Percentiles rank a stretch among this genome's conserved stretches.
Conservation (phyloP, 1,140 invertebrate genomes). For the Chionoecetes opilio region DNA sequence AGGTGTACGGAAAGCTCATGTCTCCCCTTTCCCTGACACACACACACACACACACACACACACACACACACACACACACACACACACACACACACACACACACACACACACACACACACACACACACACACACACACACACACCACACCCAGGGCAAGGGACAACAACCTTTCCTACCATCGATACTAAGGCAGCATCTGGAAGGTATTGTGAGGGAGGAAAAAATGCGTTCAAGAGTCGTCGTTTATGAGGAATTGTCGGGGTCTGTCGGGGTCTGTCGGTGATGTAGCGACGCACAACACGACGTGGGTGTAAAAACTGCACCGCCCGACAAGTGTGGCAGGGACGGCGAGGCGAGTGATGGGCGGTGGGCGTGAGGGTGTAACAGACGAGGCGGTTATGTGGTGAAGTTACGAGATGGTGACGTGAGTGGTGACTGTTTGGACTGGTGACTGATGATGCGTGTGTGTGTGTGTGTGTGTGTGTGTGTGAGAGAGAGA, state of each 20-base stretch:
- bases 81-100: background rate
- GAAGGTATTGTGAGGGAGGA: background rate
- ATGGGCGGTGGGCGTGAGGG: background rate
- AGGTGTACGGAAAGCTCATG: no score
- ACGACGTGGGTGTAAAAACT: background rate
- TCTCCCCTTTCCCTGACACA: no score
- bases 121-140: constrained; percentile 25
- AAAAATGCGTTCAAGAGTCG: constrained; percentile 6
- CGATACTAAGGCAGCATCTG: background rate
- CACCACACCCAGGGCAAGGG: background rate
- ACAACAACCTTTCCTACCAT: background rate
- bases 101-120: background rate
- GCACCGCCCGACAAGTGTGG: background rate
- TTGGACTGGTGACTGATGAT: background rate
- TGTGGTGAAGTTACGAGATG: background rate
- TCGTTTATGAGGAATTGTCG: background rate
- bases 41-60: background rate
- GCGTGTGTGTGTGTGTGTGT: background rate
- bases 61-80: background rate
- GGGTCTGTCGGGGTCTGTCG: background rate
- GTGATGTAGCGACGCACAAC: background rate
- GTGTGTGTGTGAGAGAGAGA: background rate
- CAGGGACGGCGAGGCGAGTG: background rate
- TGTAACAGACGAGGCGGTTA: constrained; percentile 1
- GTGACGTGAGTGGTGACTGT: constrained; percentile 3